phyloP scores from a whole-genome alignment of 1,140 invertebrate species.

The Temnothorax curvispinosus region DNA sequence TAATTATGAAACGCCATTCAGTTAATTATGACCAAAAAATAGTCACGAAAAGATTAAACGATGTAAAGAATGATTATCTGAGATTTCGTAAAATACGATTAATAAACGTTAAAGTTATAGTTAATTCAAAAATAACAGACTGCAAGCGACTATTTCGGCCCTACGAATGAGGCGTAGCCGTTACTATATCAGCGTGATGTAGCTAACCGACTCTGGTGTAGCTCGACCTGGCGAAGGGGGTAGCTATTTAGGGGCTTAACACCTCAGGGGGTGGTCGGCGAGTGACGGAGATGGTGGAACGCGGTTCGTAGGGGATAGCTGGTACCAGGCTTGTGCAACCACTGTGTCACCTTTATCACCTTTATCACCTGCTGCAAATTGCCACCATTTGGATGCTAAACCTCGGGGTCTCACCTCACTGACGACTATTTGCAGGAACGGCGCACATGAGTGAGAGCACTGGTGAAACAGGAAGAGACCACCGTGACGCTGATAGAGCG shows the following conservation, averaged over 20 bases:
- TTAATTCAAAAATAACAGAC: not conserved
- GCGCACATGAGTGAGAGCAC: constrained; percentile 58
- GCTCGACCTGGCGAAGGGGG: constrained; percentile 73
- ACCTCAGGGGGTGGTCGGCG: constrained; percentile 76
- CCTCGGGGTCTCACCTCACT: constrained; percentile 79
- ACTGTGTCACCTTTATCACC: constrained; percentile 85
- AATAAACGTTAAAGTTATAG: not conserved
- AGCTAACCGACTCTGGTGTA: constrained; percentile 68
- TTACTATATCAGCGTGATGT: constrained; percentile 41
- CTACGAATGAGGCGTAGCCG: constrained; percentile 33
- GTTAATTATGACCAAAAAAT: not conserved
- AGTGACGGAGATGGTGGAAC: constrained; percentile 63
- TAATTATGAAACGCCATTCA: not conserved
- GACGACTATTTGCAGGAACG: constrained; percentile 83
- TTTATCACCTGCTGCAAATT: constrained; percentile 86
- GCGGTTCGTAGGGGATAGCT: constrained; percentile 56
- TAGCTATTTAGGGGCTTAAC: constrained; percentile 85
- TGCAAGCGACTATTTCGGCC: not conserved
- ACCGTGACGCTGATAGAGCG: constrained; percentile 44
- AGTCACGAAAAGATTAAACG: not conserved
- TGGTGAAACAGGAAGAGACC: constrained; percentile 7
- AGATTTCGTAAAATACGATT: not conserved
- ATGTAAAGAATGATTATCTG: not conserved
- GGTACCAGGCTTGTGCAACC: constrained; percentile 75
- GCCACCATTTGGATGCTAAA: constrained; percentile 85